Base-by-base conservation (phyloP, 2,797 vertebrate species). In the Sebastes minor region DNA sequence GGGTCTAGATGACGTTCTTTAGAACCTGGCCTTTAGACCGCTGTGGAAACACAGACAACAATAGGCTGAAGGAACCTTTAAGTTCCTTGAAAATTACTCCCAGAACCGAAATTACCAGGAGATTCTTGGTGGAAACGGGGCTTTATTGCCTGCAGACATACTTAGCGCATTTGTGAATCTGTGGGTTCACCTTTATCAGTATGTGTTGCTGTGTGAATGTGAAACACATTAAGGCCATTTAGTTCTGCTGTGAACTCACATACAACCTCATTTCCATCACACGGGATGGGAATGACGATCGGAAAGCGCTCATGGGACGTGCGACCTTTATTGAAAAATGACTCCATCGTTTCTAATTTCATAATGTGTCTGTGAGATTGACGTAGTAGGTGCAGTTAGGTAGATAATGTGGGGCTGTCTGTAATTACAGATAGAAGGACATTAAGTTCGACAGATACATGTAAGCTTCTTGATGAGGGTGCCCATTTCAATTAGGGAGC, bases 401-500 rank as follows among this genome's bases (percentile, higher is more conserved):
- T 85, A 82, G 92, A 89, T 93, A 86, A 86, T 86, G 57, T 30
- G 85, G 65, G 55, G 61, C 86, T 64, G 90, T 87, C 86, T 91
- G 86, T 95, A 95, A 95, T 95, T 94, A 92, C 92, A 76, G 86
- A 93, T 94, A 91, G 90, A 91, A 87, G 92, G 91, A 92, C 92
- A 94, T 95, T 93, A 92, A 85, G 89, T 91, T 91, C 20, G 94
- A 94, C 92, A 91, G 93, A 95, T 92, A 93, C 91, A 89, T 87
- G 91, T 88, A 86, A 90, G 93, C 90, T 89, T 90, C 89, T 89
- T 94, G 92, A 95, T 93, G 94, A 95, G 88, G 91, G 91, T 94
- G 94, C 93, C 94, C 88, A 87, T 95, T 96, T 95, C 95, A 96
- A 95, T 96, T 95, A 95, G 87, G 84, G 86, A 88, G 90, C 91